phyloP scores from a whole-genome alignment of 2,888 invertebrate species.

The Orthonychiurus folsomi region DNA sequence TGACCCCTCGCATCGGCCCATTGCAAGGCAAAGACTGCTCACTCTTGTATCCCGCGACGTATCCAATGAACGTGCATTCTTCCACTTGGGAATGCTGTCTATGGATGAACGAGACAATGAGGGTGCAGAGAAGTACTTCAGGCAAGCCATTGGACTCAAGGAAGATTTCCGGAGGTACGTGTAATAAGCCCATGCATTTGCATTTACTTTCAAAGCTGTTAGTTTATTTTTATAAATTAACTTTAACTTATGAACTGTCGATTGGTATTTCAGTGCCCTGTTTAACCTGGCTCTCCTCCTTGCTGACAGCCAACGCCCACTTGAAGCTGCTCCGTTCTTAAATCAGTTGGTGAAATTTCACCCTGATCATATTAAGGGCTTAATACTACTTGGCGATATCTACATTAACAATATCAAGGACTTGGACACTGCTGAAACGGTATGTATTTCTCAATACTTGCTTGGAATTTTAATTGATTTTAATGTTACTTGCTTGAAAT shows the following conservation, averaged over 20 bases:
- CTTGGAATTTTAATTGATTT: not conserved
- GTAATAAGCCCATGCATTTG: not conserved
- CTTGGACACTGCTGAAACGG: slow-evolving; percentile 84
- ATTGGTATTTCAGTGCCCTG: slow-evolving; percentile 63
- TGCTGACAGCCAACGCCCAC: slow-evolving; percentile 76
- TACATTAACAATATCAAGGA: slow-evolving; percentile 93
- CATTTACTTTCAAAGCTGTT: not conserved
- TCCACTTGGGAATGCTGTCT: slow-evolving; percentile 91
- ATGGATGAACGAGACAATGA: slow-evolving; percentile 88
- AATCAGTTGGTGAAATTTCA: slow-evolving; percentile 83
- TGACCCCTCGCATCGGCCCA: slow-evolving; percentile 41
- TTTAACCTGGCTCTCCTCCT: slow-evolving; percentile 85
- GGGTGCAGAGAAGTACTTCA: slow-evolving; percentile 84
- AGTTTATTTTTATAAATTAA: not conserved
- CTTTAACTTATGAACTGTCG: too few species aligned
- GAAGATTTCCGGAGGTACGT: slow-evolving; percentile 37
- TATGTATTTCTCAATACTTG: slow-evolving; percentile 46
- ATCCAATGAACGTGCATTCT: slow-evolving; percentile 82
- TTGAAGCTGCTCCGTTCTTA: slow-evolving; percentile 85
- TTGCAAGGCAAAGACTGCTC: slow-evolving; percentile 66
- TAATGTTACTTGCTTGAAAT: slow-evolving; percentile 2
- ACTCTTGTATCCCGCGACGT: slow-evolving; percentile 66
- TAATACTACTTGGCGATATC: slow-evolving; percentile 87
- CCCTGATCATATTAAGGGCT: slow-evolving; percentile 87
- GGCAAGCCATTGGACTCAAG: slow-evolving; percentile 67